Base-by-base conservation (phyloP, 2,797 vertebrate species). In the Naso thynnoides region DNA sequence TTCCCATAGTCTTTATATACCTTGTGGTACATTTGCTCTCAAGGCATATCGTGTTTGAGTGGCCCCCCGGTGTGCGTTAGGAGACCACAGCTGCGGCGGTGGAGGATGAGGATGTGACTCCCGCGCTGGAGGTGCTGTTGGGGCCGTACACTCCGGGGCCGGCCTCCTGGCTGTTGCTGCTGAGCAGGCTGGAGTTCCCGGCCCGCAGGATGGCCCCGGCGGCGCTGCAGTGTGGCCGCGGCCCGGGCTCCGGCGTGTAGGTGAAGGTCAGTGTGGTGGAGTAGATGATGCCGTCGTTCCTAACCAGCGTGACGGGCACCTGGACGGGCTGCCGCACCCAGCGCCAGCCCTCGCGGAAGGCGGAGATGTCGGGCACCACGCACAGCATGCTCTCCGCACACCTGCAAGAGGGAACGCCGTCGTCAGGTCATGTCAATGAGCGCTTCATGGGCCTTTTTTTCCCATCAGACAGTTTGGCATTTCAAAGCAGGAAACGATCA, bases 231-330 rank as follows among this genome's bases (percentile, higher is more conserved):
- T 99, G 98, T 1, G 98, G 98, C 76, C 98, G 92, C 0, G 98
- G 98, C 65, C 98, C 98, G 0, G 98, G 98, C 89, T 99, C 98
- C 3, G 98, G 98, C 1, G 98, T 99, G 94, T 99, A 99, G 15
- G 98, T 99, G 84, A 99, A 99, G 86, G 97, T 99, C 95, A 99
- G 96, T 85, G 97, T 98, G 93, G 98, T 99, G 92, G 98, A 99
- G 92, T 99, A 99, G 94, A 99, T 99, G 84, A 99, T 97, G 85
- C 98, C 98, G 84, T 99, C 98, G 3, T 97, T 98, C 71, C 98
- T 94, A 85, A 99, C 98, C 95, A 99, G 95, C 84, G 98, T 99
- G 82, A 99, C 98, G 72, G 98, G 98, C 62, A 99, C 98, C 93
- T 99, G 98, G 73, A 99, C 98, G 29, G 98, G 98, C 88, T 99